Evolutionary conservation across 2,113 vertebrate species (phyloP), one percentile per base, ranked within the genome.

Genomic region (Labeo rohita): DNA sequence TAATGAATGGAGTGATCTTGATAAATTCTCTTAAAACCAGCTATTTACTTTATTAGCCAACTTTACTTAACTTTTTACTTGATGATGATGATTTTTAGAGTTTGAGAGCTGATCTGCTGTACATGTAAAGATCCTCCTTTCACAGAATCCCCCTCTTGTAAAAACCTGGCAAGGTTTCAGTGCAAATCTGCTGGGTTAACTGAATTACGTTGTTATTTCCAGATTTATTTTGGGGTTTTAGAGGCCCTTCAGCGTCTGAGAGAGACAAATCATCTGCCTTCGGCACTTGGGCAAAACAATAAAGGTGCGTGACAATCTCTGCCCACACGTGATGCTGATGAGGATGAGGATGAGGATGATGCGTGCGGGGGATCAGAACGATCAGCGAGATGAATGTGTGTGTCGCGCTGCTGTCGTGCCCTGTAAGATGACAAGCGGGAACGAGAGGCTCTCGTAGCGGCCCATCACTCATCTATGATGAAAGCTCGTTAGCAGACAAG

Each of bases 311-410:
- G 50, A 61, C 78, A 74, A 15, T 34, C 28, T 63, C 28, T 65
- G 43, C 39, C 66, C 39, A 56, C 66, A 50, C 36, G 59, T 80
- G 70, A 63, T 80, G 78, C 7, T 65, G 78, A 80, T 78, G 28
- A 65, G 2, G 54, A 18, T 79, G 52, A 70, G 15, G 28, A 68
- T 34, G 65, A 68, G 12, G 68, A 72, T 52, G 75, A 34, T 54
- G 56, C 4, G 59, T 70, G 63, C 16, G 80, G 80, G 28, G 80
- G 80, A 82, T 66, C 15, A 28, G 80, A 52, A 34, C 36, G 12
- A 63, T n/a, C 59, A 80, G 59, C 23, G 79, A 88, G 80, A 85
- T 84, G 77, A 85, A 87, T 83, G 83, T 70, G 82, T 87, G 85
- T 86, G 86, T 87, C 56, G 11, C 80, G 23, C 52, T 72, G 74